Evolutionary conservation across 2,113 vertebrate genomes (phyloP).

Genomic region (Gulo gulo): DNA sequence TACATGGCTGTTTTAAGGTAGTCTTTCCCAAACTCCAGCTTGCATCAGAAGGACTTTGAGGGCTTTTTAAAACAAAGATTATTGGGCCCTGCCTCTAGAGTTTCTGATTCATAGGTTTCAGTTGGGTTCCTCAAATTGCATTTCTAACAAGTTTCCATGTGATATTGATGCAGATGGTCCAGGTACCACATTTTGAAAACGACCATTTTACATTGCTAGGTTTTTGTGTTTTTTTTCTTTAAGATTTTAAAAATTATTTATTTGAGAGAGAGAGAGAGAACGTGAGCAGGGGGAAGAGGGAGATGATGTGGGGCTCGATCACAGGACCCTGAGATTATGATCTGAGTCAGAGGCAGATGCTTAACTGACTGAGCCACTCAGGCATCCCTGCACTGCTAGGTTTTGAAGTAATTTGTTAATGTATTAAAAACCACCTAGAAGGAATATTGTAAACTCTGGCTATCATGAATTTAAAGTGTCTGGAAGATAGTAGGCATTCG

Average conservation of each 20-base stretch:
- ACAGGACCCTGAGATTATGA: no score
- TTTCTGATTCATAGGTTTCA: neutral
- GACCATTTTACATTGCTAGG: neutral
- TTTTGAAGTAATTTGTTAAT: neutral
- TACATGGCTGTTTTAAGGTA: neutral
- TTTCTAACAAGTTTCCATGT: neutral
- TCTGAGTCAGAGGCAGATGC: no score
- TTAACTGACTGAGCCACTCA: no score
- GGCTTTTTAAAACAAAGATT: neutral
- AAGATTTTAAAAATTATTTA: no score
- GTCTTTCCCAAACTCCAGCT: neutral
- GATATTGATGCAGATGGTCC: neutral
- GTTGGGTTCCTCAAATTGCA: neutral
- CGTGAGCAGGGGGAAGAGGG: no score
- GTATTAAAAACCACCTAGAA: neutral
- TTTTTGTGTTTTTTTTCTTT: neutral
- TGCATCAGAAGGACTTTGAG: neutral
- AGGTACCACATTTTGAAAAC: neutral
- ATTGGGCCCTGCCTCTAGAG: neutral
- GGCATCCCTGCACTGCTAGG: neutral
- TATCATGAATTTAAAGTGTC: neutral
- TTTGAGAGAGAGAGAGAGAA: no score
- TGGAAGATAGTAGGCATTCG: neutral
- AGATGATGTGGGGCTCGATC: no score
- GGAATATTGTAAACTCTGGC: neutral